Evolutionary conservation across 2,888 invertebrate genomes (phyloP).

Genomic region (Scaptomyza parva): DNA sequence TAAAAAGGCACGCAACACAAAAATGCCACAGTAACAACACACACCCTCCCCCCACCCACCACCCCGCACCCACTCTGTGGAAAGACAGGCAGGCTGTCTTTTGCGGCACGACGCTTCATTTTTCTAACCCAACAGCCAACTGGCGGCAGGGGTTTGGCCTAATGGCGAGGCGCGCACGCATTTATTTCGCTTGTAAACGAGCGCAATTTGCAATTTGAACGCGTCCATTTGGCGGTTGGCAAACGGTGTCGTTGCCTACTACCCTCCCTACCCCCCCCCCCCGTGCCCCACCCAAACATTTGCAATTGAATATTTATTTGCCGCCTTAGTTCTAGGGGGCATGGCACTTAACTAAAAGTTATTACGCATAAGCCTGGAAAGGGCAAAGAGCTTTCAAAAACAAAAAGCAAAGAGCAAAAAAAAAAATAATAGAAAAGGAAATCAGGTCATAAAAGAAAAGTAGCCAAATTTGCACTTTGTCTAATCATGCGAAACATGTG

Average conservation of each 20-base stretch:
- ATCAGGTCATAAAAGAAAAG: conserved; percentile 3
- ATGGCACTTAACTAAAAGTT: conserved; percentile 59
- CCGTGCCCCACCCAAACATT: conserved; percentile 18
- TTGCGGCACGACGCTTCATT: conserved; percentile 73
- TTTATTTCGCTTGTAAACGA: conserved; percentile 80
- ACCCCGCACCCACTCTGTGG: not conserved
- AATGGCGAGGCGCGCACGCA: conserved; percentile 62
- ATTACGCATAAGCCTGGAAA: conserved; percentile 61
- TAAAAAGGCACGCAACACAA: conserved; percentile 67
- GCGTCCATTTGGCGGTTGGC: conserved; percentile 65
- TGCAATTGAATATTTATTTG: conserved; percentile 74
- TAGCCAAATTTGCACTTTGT: conserved; percentile 36
- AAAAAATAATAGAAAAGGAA: not conserved
- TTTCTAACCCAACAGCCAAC: conserved; percentile 58
- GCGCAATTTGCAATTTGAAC: conserved; percentile 79
- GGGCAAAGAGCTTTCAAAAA: conserved; percentile 12
- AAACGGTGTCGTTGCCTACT: conserved; percentile 1
- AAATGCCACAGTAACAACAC: conserved; percentile 38
- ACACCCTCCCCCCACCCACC: not conserved
- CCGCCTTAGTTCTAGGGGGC: conserved; percentile 29
- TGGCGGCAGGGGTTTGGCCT: conserved; percentile 22
- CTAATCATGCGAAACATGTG: conserved; percentile 31
- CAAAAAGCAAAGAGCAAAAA: conserved; percentile 1
- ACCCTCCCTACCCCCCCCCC: conserved; percentile 20
- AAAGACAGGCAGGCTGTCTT: conserved; percentile 54